Percentiles rank a stretch among this genome's conserved stretches.
Conservation (phyloP, 92 coral and sea anemone species). For the Anthopleura xanthogrammica region DNA sequence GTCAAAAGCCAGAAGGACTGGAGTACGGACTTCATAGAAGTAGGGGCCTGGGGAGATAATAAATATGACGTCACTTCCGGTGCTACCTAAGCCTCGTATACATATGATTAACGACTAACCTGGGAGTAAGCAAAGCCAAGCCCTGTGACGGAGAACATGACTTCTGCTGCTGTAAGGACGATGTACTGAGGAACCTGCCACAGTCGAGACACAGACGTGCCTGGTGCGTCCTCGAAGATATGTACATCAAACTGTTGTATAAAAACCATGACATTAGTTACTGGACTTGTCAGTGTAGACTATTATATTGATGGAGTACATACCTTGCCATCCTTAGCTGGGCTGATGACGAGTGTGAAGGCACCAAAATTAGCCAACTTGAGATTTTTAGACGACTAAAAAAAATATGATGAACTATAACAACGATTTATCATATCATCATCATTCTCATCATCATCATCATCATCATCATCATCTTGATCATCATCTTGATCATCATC, state of each 20-base stretch:
- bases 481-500: background rate
- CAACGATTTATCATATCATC: background rate
- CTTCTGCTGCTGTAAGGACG: conserved; percentile 77
- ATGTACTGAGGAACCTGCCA: conserved; percentile 83
- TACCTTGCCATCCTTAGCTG: conserved; percentile 45
- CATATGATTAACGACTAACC: conserved; percentile 34
- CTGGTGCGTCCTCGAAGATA: conserved; percentile 73
- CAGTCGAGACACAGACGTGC: conserved; percentile 77
- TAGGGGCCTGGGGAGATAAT: conserved; percentile 60
- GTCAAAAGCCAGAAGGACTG: conserved; percentile 90
- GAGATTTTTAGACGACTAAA: conserved; percentile 26
- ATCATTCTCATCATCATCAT: no score
- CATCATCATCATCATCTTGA: no score
- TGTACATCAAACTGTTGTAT: conserved; percentile 56
- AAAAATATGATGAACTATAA: background rate
- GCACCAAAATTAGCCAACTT: conserved; percentile 88
- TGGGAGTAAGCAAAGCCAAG: conserved; percentile 89
- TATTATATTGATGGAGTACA: no score
- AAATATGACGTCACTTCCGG: background rate
- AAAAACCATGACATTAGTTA: no score
- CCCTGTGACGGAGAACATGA: conserved; percentile 92
- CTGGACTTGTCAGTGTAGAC: no score
- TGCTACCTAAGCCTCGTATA: background rate
- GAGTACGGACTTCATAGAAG: conserved; percentile 81
- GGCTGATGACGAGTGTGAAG: conserved; percentile 66